Conservation (phyloP, 2,797 vertebrate genomes). For the Sebastes matsubarae region DNA sequence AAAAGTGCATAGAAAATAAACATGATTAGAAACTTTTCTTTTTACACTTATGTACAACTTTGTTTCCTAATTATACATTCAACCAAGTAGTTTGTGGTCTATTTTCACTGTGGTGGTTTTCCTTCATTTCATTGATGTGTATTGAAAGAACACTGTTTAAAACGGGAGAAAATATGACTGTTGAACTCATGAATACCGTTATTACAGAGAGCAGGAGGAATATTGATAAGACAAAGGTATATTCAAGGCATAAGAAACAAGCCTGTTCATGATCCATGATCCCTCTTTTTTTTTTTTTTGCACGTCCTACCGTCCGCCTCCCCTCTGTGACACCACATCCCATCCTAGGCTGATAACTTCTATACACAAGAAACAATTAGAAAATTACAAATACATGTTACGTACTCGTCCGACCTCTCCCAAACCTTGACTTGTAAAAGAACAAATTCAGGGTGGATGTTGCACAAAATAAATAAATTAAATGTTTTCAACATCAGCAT, state of each 20-base stretch:
- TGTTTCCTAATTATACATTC: conserved; percentile 98
- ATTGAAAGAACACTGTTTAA: conserved; percentile 91
- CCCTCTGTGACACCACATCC: conserved; percentile 65
- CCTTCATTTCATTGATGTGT: conserved; percentile 93
- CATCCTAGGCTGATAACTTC: conserved; percentile 70
- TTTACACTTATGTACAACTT: conserved; percentile 99
- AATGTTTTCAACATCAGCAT: conserved; percentile 76
- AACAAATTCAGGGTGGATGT: conserved; percentile 74
- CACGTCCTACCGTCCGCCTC: conserved; percentile 39
- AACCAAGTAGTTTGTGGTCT: conserved; percentile 98
- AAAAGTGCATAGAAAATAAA: conserved; percentile 99
- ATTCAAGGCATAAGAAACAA: conserved; percentile 76
- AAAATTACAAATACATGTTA: conserved; percentile 75
- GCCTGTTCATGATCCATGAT: conserved; percentile 54
- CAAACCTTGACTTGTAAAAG: conserved; percentile 64
- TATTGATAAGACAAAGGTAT: conserved; percentile 79
- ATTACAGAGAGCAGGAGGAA: conserved; percentile 78
- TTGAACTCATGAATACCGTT: conserved; percentile 69
- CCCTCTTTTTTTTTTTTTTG: conserved; percentile 35
- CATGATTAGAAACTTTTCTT: conserved; percentile 99
- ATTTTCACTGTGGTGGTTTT: conserved; percentile 88
- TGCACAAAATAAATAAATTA: conserved; percentile 85
- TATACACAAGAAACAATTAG: conserved; percentile 76
- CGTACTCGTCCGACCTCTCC: conserved; percentile 65
- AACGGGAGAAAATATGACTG: conserved; percentile 75